Evolutionary conservation across 2,113 vertebrate species (phyloP).

Genomic region (Ancistrus triradiatus): DNA sequence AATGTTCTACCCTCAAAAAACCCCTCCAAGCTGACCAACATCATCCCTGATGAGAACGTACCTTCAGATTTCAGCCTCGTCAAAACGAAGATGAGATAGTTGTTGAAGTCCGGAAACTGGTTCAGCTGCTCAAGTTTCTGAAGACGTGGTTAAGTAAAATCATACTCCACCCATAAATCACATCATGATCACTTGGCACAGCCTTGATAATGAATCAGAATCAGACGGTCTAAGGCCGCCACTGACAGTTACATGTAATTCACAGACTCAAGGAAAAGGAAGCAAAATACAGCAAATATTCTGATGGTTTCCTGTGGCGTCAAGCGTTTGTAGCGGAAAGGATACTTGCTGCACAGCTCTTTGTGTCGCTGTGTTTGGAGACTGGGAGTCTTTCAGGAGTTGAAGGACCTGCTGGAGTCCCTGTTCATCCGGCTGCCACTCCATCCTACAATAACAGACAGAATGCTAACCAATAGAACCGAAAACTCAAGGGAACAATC

Average conservation of each 20-base stretch:
- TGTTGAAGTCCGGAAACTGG: conserved; percentile 94
- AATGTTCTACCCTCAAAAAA: no score
- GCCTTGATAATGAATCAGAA: no score
- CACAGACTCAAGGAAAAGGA: no score
- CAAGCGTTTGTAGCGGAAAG: conserved; percentile 39
- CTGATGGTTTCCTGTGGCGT: no score
- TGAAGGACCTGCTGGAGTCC: conserved; percentile 92
- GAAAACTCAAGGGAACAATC: no score
- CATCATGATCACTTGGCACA: no score
- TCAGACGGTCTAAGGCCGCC: no score
- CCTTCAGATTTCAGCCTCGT: conserved; percentile 90
- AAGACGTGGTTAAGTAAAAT: conserved; percentile 62
- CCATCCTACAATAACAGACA: conserved; percentile 76
- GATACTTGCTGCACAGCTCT: conserved; percentile 92
- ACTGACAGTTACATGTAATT: no score
- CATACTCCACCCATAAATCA: no score
- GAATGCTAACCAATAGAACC: not conserved
- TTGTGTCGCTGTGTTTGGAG: conserved; percentile 88
- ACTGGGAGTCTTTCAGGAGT: conserved; percentile 90
- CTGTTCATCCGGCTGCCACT: conserved; percentile 94
- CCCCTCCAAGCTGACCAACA: no score
- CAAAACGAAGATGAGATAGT: conserved; percentile 92
- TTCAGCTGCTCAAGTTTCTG: conserved; percentile 95
- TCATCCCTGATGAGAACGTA: no score
- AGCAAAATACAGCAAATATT: no score